Percentiles rank a stretch among this genome's conserved stretches.
Evolutionary conservation across 2,113 vertebrate genomes (phyloP).

Genomic region (Talpa occidentalis): DNA sequence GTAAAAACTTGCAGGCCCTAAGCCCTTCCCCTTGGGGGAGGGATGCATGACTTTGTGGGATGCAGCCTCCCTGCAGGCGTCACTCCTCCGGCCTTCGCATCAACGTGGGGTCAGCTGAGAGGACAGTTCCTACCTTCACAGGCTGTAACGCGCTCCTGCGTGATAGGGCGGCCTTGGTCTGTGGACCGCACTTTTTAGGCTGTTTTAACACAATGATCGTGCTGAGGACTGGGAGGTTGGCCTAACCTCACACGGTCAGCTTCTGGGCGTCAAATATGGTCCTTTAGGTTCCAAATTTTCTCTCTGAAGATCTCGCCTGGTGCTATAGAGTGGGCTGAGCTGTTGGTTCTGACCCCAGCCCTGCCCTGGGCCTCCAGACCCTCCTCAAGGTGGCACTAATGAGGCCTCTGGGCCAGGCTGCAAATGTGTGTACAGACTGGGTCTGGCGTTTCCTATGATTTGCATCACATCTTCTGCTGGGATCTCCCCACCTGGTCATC

Average conservation of each 20-base stretch:
- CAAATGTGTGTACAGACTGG: neutral
- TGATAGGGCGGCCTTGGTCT: neutral
- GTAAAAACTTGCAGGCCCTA: neutral
- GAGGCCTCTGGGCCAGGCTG: neutral
- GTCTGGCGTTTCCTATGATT: neutral
- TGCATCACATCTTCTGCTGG: neutral
- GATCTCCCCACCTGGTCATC: too few relatives aligned
- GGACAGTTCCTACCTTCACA: neutral
- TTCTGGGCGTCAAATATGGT: neutral
- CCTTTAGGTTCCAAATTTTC: neutral
- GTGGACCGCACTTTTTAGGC: neutral
- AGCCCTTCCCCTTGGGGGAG: neutral
- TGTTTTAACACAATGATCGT: neutral
- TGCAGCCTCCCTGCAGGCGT: neutral
- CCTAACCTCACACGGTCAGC: neutral
- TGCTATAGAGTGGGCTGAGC: neutral
- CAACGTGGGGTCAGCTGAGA: neutral
- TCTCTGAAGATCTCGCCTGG: neutral
- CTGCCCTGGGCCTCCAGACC: neutral
- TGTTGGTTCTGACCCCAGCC: neutral
- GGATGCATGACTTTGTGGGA: too few relatives aligned
- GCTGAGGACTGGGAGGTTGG: neutral
- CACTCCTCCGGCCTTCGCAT: fast-evolving
- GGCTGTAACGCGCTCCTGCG: fast-evolving
- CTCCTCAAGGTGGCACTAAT: too few relatives aligned